These are phyloP conservation scores for Ptyas mucosa DNA, from an alignment of 2,113 vertebrate genomes.

Conservation along the genomic window DNA sequence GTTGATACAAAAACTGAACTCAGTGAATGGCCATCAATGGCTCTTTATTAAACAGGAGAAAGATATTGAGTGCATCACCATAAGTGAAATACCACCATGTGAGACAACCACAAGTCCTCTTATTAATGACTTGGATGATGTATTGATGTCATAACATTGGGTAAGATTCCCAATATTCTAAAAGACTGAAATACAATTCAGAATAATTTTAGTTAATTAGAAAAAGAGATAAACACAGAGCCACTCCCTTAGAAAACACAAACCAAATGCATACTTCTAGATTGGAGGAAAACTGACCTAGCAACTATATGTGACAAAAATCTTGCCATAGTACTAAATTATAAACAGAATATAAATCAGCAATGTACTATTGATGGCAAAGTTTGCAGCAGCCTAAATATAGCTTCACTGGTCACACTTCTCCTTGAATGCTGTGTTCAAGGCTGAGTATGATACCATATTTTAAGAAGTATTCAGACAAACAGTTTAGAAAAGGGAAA, in stretches of 20 bases:
- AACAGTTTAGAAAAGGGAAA: neutral
- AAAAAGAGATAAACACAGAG: neutral
- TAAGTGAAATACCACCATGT: neutral
- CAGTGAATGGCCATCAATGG: neutral
- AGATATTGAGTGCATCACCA: neutral
- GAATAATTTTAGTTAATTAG: neutral
- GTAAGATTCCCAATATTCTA: neutral
- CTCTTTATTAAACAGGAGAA: neutral
- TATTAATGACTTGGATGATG: neutral
- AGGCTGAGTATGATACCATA: neutral
- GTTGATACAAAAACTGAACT: neutral
- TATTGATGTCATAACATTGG: neutral
- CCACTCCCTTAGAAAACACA: neutral
- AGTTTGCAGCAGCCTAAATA: neutral
- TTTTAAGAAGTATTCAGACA: neutral
- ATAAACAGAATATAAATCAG: neutral
- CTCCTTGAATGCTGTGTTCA: neutral
- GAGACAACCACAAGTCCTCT: neutral
- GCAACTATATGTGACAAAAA: neutral
- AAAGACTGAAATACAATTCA: neutral
- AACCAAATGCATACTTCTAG: neutral
- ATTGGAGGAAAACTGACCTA: neutral
- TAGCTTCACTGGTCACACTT: neutral
- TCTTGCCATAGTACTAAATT: neutral
- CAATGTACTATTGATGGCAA: neutral